These are phyloP conservation scores for Tragulus kanchil DNA, from an alignment of 2,113 vertebrate genomes.

Conservation along the genomic window DNA sequence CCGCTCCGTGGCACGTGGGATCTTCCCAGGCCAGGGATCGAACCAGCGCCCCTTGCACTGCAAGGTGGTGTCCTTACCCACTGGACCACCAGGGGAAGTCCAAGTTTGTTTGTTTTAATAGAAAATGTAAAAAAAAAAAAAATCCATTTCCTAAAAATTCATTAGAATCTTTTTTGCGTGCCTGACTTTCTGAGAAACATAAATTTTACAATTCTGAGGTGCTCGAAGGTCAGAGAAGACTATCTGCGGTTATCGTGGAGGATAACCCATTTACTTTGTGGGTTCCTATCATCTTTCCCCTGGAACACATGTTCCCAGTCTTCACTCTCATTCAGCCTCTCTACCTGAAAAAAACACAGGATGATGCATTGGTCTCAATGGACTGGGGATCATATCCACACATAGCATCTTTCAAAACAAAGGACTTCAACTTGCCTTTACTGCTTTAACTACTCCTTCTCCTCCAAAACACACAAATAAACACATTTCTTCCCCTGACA, in stretches of 20 bases:
- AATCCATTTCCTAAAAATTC: not conserved
- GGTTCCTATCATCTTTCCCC: not conserved
- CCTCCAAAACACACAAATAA: not conserved
- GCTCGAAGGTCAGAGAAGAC: conserved; percentile 77
- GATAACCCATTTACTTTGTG: conserved; percentile 82
- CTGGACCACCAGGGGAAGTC: too few species aligned
- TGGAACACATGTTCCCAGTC: not conserved
- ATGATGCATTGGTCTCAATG: not conserved
- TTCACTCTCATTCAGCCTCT: not conserved
- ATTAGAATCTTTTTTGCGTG: conserved; percentile 69
- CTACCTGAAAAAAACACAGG: not conserved
- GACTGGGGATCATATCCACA: not conserved
- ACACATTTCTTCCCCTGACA: not conserved
- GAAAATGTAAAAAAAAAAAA: conserved; percentile 58
- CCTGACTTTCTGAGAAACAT: conserved; percentile 83
- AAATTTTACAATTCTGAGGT: conserved; percentile 78
- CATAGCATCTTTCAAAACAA: not conserved
- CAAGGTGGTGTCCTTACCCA: too few species aligned
- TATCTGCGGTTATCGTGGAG: conserved; percentile 70
- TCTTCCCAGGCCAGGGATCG: too few species aligned
- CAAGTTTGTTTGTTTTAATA: not conserved
- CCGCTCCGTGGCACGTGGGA: too few species aligned
- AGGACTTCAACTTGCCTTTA: not conserved
- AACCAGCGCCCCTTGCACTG: too few species aligned
- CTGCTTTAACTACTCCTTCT: not conserved